Evolutionary conservation across 2,113 vertebrate genomes (phyloP).

Genomic region (Brienomyrus brachyistius): DNA sequence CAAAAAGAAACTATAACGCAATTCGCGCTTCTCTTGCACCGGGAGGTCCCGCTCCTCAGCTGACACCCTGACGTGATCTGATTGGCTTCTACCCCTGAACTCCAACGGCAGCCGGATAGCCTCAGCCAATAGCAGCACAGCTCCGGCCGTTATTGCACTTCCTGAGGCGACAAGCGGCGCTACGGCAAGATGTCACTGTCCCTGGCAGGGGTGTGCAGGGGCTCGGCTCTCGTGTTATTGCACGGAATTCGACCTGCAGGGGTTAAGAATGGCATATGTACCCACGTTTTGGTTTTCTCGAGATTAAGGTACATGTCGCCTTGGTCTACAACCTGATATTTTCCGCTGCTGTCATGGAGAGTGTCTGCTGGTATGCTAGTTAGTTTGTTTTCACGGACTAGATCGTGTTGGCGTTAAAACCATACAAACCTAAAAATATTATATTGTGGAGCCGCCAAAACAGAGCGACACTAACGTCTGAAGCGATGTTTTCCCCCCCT

Average conservation of each 20-base stretch:
- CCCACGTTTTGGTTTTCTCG: constrained; percentile 13
- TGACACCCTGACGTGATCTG: neutral
- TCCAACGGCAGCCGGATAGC: neutral
- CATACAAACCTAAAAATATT: neutral
- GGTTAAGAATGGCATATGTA: constrained; percentile 26
- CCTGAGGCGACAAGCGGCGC: neutral
- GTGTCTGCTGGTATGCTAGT: neutral
- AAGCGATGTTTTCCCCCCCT: neutral
- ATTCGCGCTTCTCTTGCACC: neutral
- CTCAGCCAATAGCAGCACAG: neutral
- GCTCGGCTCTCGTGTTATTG: constrained; percentile 41
- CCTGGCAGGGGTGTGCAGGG: constrained; percentile 34
- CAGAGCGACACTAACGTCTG: neutral
- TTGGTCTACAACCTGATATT: neutral
- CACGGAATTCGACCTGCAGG: constrained; percentile 34
- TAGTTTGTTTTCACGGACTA: neutral
- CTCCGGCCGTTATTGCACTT: neutral
- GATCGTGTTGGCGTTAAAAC: neutral
- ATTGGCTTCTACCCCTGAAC: neutral
- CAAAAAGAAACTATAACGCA: neutral
- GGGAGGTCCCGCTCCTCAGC: neutral
- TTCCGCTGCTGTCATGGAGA: neutral
- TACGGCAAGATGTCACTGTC: constrained; percentile 57
- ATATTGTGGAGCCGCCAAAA: neutral
- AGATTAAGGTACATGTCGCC: constrained; percentile 44